Percentiles rank a stretch among this genome's conserved stretches.
Conservation (phyloP, 2,888 invertebrate genomes). For the Drosophila siamana region DNA sequence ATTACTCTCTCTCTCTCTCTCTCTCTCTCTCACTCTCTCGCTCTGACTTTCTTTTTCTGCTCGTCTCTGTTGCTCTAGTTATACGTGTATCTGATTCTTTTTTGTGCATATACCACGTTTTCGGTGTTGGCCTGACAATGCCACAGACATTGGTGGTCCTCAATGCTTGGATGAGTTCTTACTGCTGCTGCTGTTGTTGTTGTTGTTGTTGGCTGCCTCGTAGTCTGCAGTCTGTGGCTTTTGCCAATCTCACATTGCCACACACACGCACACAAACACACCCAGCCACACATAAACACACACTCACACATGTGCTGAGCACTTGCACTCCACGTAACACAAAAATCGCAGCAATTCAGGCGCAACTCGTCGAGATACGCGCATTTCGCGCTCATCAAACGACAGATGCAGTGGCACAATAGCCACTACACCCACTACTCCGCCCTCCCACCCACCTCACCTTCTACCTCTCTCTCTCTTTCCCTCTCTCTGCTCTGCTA, state of each 20-base stretch:
- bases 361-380: constrained; percentile 69
- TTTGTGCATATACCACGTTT: constrained; percentile 33
- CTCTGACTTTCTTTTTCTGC: neutral
- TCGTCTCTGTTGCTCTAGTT: constrained; percentile 1
- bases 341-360: constrained; percentile 72
- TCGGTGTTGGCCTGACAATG: constrained; percentile 62
- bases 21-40: neutral
- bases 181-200: constrained; percentile 41
- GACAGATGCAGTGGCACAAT: constrained; percentile 1
- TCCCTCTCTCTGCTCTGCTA: too few species aligned
- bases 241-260: constrained; percentile 67
- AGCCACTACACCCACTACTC: neutral
- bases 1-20: constrained; percentile 10
- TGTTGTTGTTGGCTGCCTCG: constrained; percentile 32
- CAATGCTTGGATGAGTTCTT: constrained; percentile 40
- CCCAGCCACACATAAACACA: constrained; percentile 3
- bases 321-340: constrained; percentile 34
- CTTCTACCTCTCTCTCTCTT: neutral
- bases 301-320: neutral
- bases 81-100: constrained; percentile 10
- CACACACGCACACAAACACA: constrained; percentile 9
- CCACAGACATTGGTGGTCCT: constrained; percentile 32
- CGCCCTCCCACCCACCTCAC: neutral
- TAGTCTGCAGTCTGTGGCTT: constrained; percentile 59
- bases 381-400: constrained; percentile 54